Evolutionary conservation across 2,888 invertebrate genomes (phyloP).

Genomic region (Parelbella ahira): DNA sequence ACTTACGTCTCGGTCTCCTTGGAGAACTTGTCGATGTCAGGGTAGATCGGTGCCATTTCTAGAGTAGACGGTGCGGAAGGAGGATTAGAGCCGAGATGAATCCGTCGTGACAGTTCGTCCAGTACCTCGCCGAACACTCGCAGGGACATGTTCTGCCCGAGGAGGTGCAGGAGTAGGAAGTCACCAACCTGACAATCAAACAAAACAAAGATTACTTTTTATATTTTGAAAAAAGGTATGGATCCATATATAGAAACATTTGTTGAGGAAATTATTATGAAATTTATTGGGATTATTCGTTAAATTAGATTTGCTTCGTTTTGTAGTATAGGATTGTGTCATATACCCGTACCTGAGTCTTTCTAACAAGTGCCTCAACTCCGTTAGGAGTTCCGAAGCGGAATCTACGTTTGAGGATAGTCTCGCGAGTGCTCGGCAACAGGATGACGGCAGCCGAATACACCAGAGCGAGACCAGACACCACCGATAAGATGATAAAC

Average conservation of each 20-base stretch:
- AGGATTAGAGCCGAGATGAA: slow-evolving; percentile 86
- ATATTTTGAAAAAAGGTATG: too few relatives aligned
- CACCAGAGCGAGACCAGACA: slow-evolving; percentile 88
- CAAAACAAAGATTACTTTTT: too few relatives aligned
- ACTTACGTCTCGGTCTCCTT: slow-evolving; percentile 92
- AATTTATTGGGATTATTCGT: too few relatives aligned
- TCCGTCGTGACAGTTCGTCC: slow-evolving; percentile 86
- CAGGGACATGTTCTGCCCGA: slow-evolving; percentile 93
- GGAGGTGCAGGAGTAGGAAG: slow-evolving; percentile 89
- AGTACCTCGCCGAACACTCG: slow-evolving; percentile 89
- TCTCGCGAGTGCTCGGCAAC: slow-evolving; percentile 89
- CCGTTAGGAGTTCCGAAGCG: slow-evolving; percentile 88
- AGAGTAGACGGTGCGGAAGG: slow-evolving; percentile 93
- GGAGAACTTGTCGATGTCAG: slow-evolving; percentile 87
- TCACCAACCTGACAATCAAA: slow-evolving; percentile 86
- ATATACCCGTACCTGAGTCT: slow-evolving; percentile 84
- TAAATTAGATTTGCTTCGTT: too few relatives aligned
- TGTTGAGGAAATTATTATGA: too few relatives aligned
- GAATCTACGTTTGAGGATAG: slow-evolving; percentile 89
- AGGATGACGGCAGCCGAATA: slow-evolving; percentile 90
- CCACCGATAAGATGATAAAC: slow-evolving; percentile 89
- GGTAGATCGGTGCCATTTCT: slow-evolving; percentile 93
- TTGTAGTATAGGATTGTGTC: too few relatives aligned
- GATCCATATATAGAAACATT: too few relatives aligned
- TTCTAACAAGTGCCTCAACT: slow-evolving; percentile 87